phyloP scores from a whole-genome alignment of 2,888 invertebrate genomes.

The Metallyticus violacea region DNA sequence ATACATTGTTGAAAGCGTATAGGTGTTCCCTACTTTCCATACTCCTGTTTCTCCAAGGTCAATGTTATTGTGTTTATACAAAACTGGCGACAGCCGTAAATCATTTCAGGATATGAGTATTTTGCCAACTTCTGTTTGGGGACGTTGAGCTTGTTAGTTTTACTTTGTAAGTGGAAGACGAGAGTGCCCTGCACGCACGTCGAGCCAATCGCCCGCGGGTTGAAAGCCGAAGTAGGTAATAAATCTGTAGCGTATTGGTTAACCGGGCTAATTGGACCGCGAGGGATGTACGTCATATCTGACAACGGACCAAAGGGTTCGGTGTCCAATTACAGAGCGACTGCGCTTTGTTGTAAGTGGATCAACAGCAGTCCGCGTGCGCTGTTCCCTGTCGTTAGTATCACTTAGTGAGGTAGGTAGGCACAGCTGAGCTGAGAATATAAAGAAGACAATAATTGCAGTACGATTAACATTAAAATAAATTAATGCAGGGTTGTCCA shows the following conservation, averaged over 20 bases:
- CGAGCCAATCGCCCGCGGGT: not conserved
- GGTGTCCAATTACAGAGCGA: not conserved
- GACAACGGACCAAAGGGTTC: not conserved
- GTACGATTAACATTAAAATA: too few relatives aligned
- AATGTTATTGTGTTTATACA: too few relatives aligned
- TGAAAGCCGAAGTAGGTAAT: not conserved
- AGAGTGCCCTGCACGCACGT: not conserved
- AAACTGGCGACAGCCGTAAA: too few relatives aligned
- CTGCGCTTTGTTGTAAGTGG: not conserved
- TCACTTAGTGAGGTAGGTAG: not conserved
- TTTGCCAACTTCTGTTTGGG: too few relatives aligned
- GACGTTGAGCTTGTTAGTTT: not conserved
- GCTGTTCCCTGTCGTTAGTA: not conserved
- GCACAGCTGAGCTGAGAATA: not conserved
- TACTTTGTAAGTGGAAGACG: not conserved
- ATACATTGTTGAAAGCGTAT: too few relatives aligned
- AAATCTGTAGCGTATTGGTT: conserved; percentile 7
- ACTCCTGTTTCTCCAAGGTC: too few relatives aligned
- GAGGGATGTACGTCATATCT: not conserved
- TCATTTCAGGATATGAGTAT: too few relatives aligned
- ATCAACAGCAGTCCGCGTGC: not conserved
- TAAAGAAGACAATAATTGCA: too few relatives aligned
- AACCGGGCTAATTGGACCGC: conserved; percentile 9
- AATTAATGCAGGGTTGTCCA: too few relatives aligned
- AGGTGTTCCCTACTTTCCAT: too few relatives aligned